A percentile compares a stretch with the other conserved stretches of the same genome.
phyloP scores from a whole-genome alignment of 1,140 invertebrate species.

The Hylaeus anthracinus region DNA sequence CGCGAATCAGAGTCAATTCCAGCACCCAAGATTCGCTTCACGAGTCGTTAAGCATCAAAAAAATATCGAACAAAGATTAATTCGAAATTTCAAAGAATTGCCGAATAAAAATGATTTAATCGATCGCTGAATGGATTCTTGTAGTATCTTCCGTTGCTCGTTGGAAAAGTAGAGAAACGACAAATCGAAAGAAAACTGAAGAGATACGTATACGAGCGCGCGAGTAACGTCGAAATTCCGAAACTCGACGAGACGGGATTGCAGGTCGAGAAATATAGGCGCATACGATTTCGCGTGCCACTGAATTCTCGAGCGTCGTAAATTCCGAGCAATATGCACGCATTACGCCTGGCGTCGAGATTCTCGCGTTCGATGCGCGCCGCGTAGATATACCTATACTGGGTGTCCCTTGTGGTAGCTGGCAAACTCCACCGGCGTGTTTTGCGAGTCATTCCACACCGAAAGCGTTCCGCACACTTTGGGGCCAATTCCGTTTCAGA shows the following conservation, averaged over 20 bases:
- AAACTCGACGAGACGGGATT: neutral
- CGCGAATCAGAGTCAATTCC: too few relatives aligned
- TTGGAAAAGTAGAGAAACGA: neutral
- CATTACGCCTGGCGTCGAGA: conserved; percentile 29
- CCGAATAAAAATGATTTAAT: too few relatives aligned
- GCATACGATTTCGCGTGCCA: conserved; percentile 19
- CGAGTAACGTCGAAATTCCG: neutral
- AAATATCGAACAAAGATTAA: too few relatives aligned
- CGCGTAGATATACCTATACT: neutral
- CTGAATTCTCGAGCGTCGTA: conserved; percentile 34
- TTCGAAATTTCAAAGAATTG: too few relatives aligned
- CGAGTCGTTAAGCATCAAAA: too few relatives aligned
- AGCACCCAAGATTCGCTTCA: too few relatives aligned
- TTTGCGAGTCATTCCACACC: neutral
- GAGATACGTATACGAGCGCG: neutral
- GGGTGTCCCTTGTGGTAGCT: neutral
- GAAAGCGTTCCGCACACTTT: too few relatives aligned
- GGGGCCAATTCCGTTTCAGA: too few relatives aligned
- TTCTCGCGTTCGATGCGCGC: conserved; percentile 32
- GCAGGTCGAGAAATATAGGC: conserved; percentile 7
- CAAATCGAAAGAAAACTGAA: neutral
- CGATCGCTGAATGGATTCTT: too few relatives aligned
- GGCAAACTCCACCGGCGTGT: neutral
- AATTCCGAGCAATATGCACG: conserved; percentile 41
- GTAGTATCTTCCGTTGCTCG: too few relatives aligned